phyloP scores from a whole-genome alignment of 2,888 invertebrate species.

The Linyphia triangularis region DNA sequence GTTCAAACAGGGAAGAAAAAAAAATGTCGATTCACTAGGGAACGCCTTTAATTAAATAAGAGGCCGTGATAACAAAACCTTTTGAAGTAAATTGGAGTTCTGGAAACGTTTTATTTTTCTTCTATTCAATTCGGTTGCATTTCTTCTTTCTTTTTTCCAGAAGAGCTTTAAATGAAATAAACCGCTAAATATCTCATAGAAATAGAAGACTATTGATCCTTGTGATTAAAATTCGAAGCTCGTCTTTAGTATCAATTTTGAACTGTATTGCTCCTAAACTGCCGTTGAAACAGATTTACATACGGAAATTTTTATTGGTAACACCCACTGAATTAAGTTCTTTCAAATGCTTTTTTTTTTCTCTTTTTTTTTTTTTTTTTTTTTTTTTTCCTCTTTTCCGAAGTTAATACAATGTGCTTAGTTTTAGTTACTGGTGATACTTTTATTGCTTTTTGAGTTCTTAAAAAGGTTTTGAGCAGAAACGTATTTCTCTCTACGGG shows the following conservation, averaged over 20 bases:
- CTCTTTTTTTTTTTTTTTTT: too few species aligned
- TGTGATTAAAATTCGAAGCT: slow-evolving; percentile 32
- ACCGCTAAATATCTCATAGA: slow-evolving; percentile 45
- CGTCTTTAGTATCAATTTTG: slow-evolving; percentile 44
- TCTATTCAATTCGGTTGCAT: neutral
- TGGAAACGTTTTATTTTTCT: slow-evolving; percentile 50
- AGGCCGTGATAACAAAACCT: slow-evolving; percentile 67
- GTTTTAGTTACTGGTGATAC: too few species aligned
- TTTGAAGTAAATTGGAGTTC: slow-evolving; percentile 65
- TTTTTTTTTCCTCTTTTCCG: too few species aligned
- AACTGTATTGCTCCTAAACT: neutral
- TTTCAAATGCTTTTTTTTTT: too few species aligned
- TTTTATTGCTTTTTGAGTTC: too few species aligned
- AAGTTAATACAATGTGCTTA: too few species aligned
- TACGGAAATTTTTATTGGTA: neutral
- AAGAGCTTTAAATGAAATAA: slow-evolving; percentile 56
- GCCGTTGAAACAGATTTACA: neutral
- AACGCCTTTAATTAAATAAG: slow-evolving; percentile 66
- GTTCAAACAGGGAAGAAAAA: neutral
- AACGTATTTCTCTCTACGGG: too few species aligned
- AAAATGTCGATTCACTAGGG: slow-evolving; percentile 31
- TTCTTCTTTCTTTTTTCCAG: neutral
- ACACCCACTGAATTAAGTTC: neutral
- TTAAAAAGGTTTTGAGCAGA: too few species aligned
- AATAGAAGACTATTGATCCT: slow-evolving; percentile 16